These are phyloP conservation scores for Creontiades dilutus DNA, from an alignment of 2,888 invertebrate genomes.

Conservation along the genomic window DNA sequence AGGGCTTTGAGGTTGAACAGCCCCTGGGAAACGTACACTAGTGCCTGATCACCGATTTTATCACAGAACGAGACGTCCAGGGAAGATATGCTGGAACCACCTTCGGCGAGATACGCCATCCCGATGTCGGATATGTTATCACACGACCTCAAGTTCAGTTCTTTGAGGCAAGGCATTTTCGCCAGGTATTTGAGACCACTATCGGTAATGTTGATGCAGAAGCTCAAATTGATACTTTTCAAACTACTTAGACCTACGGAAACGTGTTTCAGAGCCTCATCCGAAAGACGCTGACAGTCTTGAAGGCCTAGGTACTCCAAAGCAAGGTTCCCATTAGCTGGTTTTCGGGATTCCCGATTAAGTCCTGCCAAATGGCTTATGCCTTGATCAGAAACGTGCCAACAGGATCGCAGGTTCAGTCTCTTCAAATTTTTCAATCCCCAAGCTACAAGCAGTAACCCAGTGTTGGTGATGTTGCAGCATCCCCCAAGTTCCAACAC, in stretches of 20 bases:
- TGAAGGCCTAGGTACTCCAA: conserved; percentile 93
- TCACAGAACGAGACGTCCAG: conserved; percentile 97
- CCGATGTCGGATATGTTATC: conserved; percentile 96
- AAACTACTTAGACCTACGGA: conserved; percentile 89
- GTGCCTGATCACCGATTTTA: conserved; percentile 94
- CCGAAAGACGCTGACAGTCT: conserved; percentile 96
- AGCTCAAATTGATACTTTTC: conserved; percentile 93
- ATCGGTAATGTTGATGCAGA: conserved; percentile 97
- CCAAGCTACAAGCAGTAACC: conserved; percentile 91
- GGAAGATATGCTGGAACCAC: conserved; percentile 88
- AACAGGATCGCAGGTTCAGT: conserved; percentile 93
- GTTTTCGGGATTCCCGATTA: conserved; percentile 82
- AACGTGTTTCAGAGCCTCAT: conserved; percentile 92
- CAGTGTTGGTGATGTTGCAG: conserved; percentile 93
- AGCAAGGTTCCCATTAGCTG: conserved; percentile 85
- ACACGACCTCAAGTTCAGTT: conserved; percentile 93
- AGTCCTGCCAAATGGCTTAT: conserved; percentile 89
- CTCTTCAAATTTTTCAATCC: conserved; percentile 90
- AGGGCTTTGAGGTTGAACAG: conserved; percentile 90
- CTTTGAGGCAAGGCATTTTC: conserved; percentile 89
- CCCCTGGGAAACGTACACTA: conserved; percentile 94
- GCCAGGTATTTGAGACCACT: conserved; percentile 93
- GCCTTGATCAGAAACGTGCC: conserved; percentile 94
- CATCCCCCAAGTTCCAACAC: conserved; percentile 94
- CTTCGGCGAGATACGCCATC: conserved; percentile 94